A percentile compares a stretch with the other conserved stretches of the same genome.
Conservation (phyloP, 1,140 invertebrate genomes). For the Trichonephila clavata region DNA sequence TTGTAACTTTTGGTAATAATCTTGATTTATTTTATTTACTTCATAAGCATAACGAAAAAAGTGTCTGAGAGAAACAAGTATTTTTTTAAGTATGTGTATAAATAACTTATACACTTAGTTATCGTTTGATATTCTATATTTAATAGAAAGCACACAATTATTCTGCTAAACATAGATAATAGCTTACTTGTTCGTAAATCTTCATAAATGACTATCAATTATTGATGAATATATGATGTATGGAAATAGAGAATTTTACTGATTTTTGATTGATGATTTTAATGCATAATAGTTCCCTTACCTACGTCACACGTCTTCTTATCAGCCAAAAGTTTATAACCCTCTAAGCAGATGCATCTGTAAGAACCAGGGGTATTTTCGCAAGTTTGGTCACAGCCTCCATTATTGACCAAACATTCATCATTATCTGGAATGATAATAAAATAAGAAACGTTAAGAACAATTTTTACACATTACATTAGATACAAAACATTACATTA, state of each 20-base stretch:
- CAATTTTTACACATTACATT: background rate
- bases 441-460: background rate
- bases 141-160: no score
- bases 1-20: no score
- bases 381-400: constrained; percentile 82
- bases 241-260: background rate
- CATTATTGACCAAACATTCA: constrained; percentile 81
- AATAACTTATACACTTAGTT: no score
- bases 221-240: background rate
- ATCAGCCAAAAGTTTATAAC: constrained; percentile 82
- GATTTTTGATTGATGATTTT: background rate
- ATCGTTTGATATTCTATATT: no score
- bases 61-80: no score
- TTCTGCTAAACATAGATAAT: no score
- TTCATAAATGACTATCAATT: no score
- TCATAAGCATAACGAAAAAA: no score
- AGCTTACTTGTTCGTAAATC: no score
- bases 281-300: background rate
- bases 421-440: constrained; percentile 79
- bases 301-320: constrained; percentile 80
- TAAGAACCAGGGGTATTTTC: constrained; percentile 81
- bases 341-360: constrained; percentile 82
- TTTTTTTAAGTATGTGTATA: no score
- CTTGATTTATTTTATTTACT: no score
- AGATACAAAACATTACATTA: background rate